Conservation (phyloP, 1,140 invertebrate species). For the Diuraphis noxia region DNA sequence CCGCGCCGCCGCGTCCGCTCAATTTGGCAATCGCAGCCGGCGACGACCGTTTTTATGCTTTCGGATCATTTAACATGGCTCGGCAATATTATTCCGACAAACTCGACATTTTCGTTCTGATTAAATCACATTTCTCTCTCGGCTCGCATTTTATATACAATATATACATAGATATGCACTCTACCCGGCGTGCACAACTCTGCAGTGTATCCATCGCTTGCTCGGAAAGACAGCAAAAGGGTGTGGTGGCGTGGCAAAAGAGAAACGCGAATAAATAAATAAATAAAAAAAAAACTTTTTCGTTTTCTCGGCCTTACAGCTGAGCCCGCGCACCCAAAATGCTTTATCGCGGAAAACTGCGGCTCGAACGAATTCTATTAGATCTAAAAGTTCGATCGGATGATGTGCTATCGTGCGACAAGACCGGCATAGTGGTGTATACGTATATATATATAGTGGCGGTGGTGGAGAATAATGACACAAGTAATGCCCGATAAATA, state of each 20-base stretch:
- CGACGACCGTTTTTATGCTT: constrained; percentile 42
- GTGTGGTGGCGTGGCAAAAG: neutral
- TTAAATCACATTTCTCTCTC: neutral
- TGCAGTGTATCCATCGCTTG: neutral
- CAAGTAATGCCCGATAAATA: constrained; percentile 29
- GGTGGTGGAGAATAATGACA: neutral
- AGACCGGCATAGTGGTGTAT: neutral
- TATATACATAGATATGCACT: neutral
- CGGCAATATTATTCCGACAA: constrained; percentile 22
- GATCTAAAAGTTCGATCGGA: constrained; percentile 10
- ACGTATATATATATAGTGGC: neutral
- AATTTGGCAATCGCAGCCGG: constrained; percentile 20
- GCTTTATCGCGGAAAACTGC: neutral
- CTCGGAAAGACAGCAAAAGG: neutral
- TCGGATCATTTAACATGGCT: constrained; percentile 46
- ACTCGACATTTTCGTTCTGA: constrained; percentile 32
- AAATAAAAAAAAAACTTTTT: constrained; percentile 15
- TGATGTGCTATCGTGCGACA: constrained; percentile 5
- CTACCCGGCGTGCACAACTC: neutral
- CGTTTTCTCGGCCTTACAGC: neutral
- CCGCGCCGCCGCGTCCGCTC: constrained; percentile 18
- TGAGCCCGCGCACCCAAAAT: neutral
- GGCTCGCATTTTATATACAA: neutral
- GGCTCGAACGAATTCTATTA: neutral
- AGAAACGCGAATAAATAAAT: neutral